Percentiles rank a stretch among this genome's conserved stretches.
Conservation (phyloP, 2,113 vertebrate species). For the Chloropsis hardwickii region DNA sequence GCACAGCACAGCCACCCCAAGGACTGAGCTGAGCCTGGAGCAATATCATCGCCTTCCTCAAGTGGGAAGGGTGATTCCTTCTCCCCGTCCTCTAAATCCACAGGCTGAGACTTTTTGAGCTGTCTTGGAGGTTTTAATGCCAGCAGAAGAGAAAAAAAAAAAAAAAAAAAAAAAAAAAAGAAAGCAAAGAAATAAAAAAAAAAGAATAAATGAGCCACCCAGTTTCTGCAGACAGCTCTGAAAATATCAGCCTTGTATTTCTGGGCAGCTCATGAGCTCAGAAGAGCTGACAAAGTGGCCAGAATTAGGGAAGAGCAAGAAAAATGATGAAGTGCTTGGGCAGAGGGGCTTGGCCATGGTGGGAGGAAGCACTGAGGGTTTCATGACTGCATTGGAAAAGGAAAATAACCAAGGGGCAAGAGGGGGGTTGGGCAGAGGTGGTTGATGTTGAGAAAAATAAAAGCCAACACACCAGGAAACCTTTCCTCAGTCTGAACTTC, state of each 20-base stretch:
- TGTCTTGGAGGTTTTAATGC: not conserved
- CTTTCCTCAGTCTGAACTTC: not conserved
- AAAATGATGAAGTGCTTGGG: not conserved
- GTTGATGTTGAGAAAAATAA: not conserved
- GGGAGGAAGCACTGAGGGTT: fast-evolving
- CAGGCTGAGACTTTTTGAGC: not conserved
- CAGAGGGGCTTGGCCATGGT: fast-evolving
- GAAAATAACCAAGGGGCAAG: not conserved
- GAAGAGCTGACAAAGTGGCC: not conserved
- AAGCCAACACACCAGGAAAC: not conserved
- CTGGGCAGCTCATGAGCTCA: not conserved
- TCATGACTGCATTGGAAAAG: not conserved
- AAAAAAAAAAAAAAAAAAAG: not conserved
- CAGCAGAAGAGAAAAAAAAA: not conserved
- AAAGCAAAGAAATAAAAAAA: fast-evolving
- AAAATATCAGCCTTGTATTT: not conserved
- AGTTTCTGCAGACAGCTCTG: not conserved
- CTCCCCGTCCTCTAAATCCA: not conserved
- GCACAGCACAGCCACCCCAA: fast-evolving
- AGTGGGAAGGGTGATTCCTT: fast-evolving
- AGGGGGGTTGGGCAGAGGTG: not conserved
- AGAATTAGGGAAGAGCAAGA: not conserved
- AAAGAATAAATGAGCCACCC: not conserved
- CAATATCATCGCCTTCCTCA: fast-evolving
- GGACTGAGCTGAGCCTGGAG: not conserved